Conservation (phyloP, 1,140 invertebrate species). For the Caenorhabditis briggsae region DNA sequence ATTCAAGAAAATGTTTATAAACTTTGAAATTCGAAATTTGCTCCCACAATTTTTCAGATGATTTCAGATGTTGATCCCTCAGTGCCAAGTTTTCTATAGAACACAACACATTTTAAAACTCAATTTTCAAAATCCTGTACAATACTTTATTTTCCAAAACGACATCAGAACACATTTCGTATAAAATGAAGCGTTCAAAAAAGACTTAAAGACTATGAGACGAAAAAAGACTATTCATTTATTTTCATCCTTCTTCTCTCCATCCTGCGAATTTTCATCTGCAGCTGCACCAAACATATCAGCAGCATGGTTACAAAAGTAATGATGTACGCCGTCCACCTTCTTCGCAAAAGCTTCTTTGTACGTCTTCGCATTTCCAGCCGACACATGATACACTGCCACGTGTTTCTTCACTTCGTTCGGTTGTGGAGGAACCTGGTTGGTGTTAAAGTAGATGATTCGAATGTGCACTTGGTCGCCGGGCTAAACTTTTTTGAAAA, state of each 20-base stretch:
- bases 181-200: too few species aligned
- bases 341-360: constrained; percentile 42
- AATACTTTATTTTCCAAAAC: too few species aligned
- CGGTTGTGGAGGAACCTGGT: background rate
- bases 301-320: background rate
- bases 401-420: constrained; percentile 42
- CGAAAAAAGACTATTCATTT: too few species aligned
- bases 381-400: constrained; percentile 38
- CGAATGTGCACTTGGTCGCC: constrained; percentile 19
- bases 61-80: too few species aligned
- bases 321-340: constrained; percentile 12
- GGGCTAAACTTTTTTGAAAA: background rate
- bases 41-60: too few species aligned
- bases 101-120: too few species aligned
- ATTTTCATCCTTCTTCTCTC: background rate
- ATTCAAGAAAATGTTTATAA: too few species aligned
- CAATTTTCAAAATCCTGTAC: too few species aligned
- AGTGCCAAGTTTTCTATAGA: too few species aligned
- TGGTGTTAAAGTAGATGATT: background rate
- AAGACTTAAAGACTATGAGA: too few species aligned
- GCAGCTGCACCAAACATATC: background rate
- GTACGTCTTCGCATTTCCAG: constrained; percentile 39
- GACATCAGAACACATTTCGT: too few species aligned
- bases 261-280: background rate
- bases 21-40: too few species aligned